phyloP scores from a whole-genome alignment of 1,140 invertebrate genomes.

The Pentalonia nigronervosa region DNA sequence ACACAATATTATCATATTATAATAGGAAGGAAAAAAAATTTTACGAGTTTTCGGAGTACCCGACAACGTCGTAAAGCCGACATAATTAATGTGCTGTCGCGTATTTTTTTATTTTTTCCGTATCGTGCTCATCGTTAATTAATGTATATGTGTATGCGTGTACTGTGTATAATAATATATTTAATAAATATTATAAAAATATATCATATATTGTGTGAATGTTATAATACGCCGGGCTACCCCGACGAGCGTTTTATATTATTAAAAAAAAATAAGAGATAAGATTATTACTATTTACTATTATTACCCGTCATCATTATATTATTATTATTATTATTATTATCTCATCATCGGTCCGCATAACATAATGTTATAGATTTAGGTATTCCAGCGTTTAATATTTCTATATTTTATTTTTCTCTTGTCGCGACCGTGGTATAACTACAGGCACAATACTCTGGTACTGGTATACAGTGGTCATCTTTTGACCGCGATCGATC shows the following conservation, averaged over 20 bases:
- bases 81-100: constrained; percentile 26
- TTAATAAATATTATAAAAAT: neutral
- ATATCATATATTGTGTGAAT: neutral
- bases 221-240: neutral
- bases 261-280: neutral
- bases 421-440: neutral
- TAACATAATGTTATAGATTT: neutral
- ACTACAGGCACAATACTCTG: neutral
- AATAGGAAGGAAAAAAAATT: neutral
- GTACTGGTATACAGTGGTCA: neutral
- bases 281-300: constrained; percentile 3
- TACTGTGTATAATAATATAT: neutral
- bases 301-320: neutral
- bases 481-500: neutral
- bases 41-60: constrained; percentile 30
- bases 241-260: neutral
- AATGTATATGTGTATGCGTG: neutral
- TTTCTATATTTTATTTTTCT: neutral
- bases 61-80: constrained; percentile 36
- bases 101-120: neutral
- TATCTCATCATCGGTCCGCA: neutral
- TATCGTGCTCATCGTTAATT: neutral
- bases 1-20: neutral
- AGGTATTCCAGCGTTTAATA: neutral
- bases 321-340: neutral